These are phyloP conservation scores for Horisme vitalbata DNA, from an alignment of 2,888 invertebrate species.

Conservation along the genomic window DNA sequence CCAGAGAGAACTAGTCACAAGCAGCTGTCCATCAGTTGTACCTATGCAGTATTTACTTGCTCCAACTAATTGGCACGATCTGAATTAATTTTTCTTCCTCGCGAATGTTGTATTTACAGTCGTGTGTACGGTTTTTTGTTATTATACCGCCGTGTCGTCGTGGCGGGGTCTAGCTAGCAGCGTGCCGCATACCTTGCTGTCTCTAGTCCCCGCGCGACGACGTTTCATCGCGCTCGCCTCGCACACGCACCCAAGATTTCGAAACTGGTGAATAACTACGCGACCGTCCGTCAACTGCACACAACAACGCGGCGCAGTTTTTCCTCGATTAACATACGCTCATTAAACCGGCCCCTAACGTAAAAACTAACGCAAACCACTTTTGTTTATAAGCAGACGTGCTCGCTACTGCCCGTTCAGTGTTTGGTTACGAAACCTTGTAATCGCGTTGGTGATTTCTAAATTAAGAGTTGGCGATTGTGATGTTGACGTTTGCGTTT, in stretches of 20 bases:
- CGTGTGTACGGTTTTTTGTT: slow-evolving; percentile 33
- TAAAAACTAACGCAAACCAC: slow-evolving; percentile 46
- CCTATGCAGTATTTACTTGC: slow-evolving; percentile 26
- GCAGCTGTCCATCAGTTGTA: slow-evolving; percentile 20
- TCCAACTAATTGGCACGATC: slow-evolving; percentile 40
- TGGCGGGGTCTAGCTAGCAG: slow-evolving; percentile 46
- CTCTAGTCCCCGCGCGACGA: slow-evolving; percentile 58
- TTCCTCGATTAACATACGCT: slow-evolving; percentile 51
- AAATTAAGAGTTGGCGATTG: slow-evolving; percentile 62
- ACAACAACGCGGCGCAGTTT: slow-evolving; percentile 33
- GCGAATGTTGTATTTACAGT: slow-evolving; percentile 34
- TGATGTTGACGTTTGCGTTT: slow-evolving; percentile 57
- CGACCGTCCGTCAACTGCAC: slow-evolving; percentile 39
- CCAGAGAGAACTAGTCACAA: slow-evolving; percentile 13
- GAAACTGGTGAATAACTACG: slow-evolving; percentile 10
- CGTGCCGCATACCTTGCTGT: slow-evolving; percentile 53
- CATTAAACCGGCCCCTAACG: slow-evolving; percentile 47
- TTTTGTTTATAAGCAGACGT: slow-evolving; percentile 69
- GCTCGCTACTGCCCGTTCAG: slow-evolving; percentile 50
- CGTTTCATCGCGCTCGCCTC: slow-evolving; percentile 55
- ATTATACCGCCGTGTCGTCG: slow-evolving; percentile 45
- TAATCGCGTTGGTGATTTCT: slow-evolving; percentile 70
- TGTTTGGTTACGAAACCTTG: slow-evolving; percentile 66
- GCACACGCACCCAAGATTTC: slow-evolving; percentile 26
- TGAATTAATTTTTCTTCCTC: slow-evolving; percentile 42